Evolutionary conservation across 2,888 invertebrate species (phyloP), one percentile per base, ranked within the genome.

Genomic region (Nomada fucata): DNA sequence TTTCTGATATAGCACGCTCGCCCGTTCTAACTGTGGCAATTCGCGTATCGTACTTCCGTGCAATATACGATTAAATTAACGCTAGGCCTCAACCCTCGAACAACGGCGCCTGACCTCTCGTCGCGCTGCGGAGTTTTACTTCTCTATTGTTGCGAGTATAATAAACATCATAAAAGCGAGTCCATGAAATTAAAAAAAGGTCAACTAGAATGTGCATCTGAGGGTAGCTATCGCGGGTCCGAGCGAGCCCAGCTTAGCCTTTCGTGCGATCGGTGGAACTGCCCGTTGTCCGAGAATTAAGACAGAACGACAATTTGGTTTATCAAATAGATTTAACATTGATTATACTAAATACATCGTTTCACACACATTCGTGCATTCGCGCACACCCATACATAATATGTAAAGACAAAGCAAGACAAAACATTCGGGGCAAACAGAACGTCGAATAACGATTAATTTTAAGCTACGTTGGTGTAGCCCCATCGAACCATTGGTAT

Each of bases 311-410:
- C 57, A 57, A 70, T 70, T 59, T 44, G 29, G 10, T 76, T 69
- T 15, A 63, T n/a, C 47, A 52, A 60, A 23, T 50, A 80, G 75
- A 68, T 60, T 59, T 65, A 42, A 63, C 44, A 23, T 64, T 20
- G 64, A 64, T 76, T 78, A 65, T 67, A 44, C 29, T 73, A 73
- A 65, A 72, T 73, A 65, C 73, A 72, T 71, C 71, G 55, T 81
- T 72, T 69, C 79, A 68, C 57, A 71, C 67, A 76, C 74, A 75
- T 79, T 70, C 72, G 68, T 26, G 64, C 73, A 72, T 55, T 60
- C 74, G 57, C 55, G 76, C 85, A 83, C 65, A 69, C 75, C 61
- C 74, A 72, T 70, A 75, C 74, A 74, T 68, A 42, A 78, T 72
- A 86, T 52, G 42, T 63, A 59, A 64, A 55, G 55, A 47, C 29